These are phyloP conservation scores for Octonoba sinensis DNA, from an alignment of 2,888 invertebrate genomes.

Conservation along the genomic window DNA sequence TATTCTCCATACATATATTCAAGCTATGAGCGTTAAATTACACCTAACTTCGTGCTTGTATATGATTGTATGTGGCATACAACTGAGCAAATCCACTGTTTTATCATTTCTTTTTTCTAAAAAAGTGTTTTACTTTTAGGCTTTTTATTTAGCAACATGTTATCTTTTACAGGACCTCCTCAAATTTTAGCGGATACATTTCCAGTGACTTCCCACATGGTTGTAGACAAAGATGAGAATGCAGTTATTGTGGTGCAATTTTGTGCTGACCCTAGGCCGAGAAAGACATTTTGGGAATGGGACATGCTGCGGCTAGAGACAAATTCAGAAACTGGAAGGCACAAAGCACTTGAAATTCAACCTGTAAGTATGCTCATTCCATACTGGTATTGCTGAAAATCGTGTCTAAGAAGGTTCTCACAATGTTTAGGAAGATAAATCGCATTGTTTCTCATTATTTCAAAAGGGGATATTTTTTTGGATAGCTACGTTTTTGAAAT, in stretches of 20 bases:
- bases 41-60: no score
- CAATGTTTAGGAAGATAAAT: no score
- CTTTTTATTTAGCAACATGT: background rate
- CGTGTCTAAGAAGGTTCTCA: no score
- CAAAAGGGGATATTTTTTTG: no score
- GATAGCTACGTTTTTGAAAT: no score
- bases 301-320: constrained; percentile 85
- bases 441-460: no score
- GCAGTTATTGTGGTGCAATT: constrained; percentile 84
- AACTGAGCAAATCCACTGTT: no score
- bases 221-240: constrained; percentile 82
- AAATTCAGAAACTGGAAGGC: constrained; percentile 79
- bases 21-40: no score
- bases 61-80: no score
- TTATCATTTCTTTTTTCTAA: background rate
- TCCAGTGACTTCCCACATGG: constrained; percentile 71
- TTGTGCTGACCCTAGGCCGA: constrained; percentile 88
- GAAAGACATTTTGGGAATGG: constrained; percentile 89
- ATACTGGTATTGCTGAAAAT: background rate
- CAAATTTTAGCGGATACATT: constrained; percentile 76
- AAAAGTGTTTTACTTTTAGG: background rate
- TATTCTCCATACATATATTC: no score
- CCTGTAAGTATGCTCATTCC: constrained; percentile 31
- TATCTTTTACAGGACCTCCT: constrained; percentile 73
- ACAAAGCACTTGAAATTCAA: constrained; percentile 80